Percentiles rank a stretch among this genome's conserved stretches.
These are phyloP conservation scores for Esox lucius DNA, from an alignment of 2,797 vertebrate genomes.

Conservation along the genomic window DNA sequence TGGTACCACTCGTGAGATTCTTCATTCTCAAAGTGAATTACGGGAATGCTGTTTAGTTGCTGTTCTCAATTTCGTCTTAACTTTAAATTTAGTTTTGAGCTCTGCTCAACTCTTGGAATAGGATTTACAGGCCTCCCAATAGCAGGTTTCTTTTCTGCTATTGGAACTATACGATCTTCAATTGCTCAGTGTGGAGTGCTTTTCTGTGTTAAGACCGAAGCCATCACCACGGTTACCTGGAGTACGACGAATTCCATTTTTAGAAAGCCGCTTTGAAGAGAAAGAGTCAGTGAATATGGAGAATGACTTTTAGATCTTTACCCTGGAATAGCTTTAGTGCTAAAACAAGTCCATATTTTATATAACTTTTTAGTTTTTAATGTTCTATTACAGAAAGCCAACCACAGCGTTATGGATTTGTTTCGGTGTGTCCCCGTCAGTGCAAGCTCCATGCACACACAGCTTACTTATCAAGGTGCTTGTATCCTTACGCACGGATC, in stretches of 20 bases:
- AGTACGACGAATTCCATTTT: slow-evolving; percentile 43
- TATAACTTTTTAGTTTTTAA: slow-evolving; percentile 20
- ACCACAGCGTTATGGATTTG: slow-evolving; percentile 2
- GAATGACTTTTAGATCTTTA: not conserved
- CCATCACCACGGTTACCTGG: slow-evolving; percentile 36
- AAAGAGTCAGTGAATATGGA: slow-evolving; percentile 23
- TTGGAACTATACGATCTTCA: not conserved
- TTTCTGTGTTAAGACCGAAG: slow-evolving; percentile 59
- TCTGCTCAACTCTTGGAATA: too few species aligned
- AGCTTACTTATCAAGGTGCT: too few species aligned
- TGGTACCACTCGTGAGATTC: not conserved
- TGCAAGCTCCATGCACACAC: slow-evolving; percentile 1
- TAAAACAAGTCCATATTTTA: slow-evolving; percentile 49
- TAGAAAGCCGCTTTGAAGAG: slow-evolving; percentile 33
- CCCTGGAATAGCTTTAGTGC: slow-evolving; percentile 22
- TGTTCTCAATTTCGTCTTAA: not conserved
- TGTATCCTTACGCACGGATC: too few species aligned
- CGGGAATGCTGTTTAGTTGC: not conserved
- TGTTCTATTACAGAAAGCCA: too few species aligned
- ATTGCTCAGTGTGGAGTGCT: slow-evolving; percentile 46
- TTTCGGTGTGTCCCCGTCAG: slow-evolving; percentile 4
- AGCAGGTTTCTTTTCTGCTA: not conserved
- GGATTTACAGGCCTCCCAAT: not conserved
- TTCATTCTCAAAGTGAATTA: not conserved
- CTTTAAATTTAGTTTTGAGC: too few species aligned